A percentile compares a stretch with the other conserved stretches of the same genome.
phyloP scores from a whole-genome alignment of 2,797 vertebrate genomes.

The Petrocephalus sullivani region DNA sequence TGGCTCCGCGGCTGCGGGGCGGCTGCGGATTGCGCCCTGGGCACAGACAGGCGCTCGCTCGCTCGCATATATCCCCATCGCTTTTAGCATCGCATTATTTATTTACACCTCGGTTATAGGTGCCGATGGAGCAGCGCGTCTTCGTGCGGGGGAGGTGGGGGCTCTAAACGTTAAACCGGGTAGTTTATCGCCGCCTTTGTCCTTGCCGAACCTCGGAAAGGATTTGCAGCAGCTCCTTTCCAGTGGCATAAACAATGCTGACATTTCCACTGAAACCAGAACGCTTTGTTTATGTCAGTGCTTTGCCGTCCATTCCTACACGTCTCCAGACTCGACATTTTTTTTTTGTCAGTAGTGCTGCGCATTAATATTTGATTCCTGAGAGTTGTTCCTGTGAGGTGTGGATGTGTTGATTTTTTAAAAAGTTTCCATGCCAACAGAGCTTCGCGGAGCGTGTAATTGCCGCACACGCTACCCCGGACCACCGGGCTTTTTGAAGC shows the following conservation, averaged over 20 bases:
- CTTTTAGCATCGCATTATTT: constrained; percentile 6
- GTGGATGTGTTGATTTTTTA: constrained; percentile 8
- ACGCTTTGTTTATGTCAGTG: constrained; percentile 15
- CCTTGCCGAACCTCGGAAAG: neutral
- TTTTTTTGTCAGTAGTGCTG: constrained; percentile 6
- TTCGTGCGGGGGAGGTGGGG: constrained; percentile 3
- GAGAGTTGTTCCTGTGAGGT: neutral
- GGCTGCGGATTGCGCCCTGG: neutral
- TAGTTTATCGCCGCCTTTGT: constrained; percentile 4
- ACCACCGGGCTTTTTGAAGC: constrained; percentile 16
- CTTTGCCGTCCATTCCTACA: neutral
- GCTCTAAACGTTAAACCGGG: constrained; percentile 6
- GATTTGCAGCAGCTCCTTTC: neutral
- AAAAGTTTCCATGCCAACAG: constrained; percentile 1
- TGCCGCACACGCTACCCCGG: constrained; percentile 2
- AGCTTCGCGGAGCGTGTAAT: neutral
- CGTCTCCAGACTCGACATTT: neutral
- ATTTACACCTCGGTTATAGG: constrained; percentile 8
- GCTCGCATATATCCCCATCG: neutral
- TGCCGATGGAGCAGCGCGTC: constrained; percentile 7
- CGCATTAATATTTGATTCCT: constrained; percentile 20
- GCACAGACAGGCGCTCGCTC: neutral
- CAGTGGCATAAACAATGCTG: neutral
- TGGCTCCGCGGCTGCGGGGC: neutral
- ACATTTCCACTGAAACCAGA: neutral